phyloP scores from a whole-genome alignment of 1,140 invertebrate genomes.

The Saccostrea glomerata region DNA sequence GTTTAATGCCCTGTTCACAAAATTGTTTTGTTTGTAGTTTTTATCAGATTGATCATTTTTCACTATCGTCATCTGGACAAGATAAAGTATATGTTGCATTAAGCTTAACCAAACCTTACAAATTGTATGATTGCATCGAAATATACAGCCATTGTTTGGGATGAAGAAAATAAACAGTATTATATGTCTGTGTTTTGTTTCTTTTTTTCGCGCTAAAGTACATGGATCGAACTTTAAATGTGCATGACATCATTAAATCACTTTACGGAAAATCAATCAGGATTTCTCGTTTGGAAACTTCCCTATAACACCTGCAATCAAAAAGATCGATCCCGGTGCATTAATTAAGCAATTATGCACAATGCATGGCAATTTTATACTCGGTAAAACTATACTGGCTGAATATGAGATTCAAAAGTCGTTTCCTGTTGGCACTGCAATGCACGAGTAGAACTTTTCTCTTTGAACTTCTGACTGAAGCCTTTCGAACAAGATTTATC shows the following conservation, averaged over 20 bases:
- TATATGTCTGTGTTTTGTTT: too few relatives aligned
- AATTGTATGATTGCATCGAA: too few relatives aligned
- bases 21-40: too few relatives aligned
- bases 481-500: neutral
- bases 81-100: too few relatives aligned
- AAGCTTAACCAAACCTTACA: too few relatives aligned
- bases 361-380: neutral
- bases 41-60: too few relatives aligned
- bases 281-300: neutral
- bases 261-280: neutral
- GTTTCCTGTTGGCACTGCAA: neutral
- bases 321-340: neutral
- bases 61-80: too few relatives aligned
- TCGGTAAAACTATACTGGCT: neutral
- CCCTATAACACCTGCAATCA: neutral
- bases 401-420: neutral
- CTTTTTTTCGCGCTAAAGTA: neutral
- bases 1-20: too few relatives aligned
- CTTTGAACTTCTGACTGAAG: neutral
- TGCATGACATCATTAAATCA: neutral
- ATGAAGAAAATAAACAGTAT: too few relatives aligned
- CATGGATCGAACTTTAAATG: neutral
- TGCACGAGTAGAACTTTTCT: neutral
- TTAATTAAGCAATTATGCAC: conserved; percentile 21
- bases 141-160: too few relatives aligned